These are phyloP conservation scores for Apaloderma vittatum DNA, from an alignment of 2,113 vertebrate genomes.

Conservation along the genomic window DNA sequence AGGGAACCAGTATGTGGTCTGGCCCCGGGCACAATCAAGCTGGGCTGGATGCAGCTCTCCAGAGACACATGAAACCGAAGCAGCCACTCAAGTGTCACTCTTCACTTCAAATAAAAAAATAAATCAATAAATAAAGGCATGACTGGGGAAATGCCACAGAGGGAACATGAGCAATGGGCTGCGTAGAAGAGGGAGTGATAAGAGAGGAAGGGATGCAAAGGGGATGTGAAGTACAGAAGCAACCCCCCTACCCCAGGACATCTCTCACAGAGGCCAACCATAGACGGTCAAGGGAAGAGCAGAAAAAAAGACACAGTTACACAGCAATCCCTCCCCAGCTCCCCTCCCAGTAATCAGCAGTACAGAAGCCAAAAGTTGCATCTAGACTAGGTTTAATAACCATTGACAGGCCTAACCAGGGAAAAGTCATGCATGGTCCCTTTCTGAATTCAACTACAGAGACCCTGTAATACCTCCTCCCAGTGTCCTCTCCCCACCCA, in stretches of 20 bases:
- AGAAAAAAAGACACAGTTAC: neutral
- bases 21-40: neutral
- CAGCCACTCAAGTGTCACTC: neutral
- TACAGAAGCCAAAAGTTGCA: neutral
- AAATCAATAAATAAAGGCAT: neutral
- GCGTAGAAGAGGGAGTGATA: accelerated
- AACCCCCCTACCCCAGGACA: neutral
- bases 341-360: neutral
- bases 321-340: neutral
- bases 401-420: neutral
- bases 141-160: neutral
- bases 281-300: neutral
- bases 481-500: neutral
- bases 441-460: neutral
- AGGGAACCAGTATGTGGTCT: accelerated
- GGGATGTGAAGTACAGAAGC: neutral
- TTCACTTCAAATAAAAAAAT: neutral
- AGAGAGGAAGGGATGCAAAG: neutral
- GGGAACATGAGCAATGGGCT: neutral
- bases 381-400: neutral
- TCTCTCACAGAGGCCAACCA: neutral
- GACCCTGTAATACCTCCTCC: neutral
- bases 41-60: neutral
- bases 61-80: neutral
- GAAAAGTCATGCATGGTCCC: neutral